Conservation (phyloP, 2,113 vertebrate genomes). For the Catharus fuscescens region DNA sequence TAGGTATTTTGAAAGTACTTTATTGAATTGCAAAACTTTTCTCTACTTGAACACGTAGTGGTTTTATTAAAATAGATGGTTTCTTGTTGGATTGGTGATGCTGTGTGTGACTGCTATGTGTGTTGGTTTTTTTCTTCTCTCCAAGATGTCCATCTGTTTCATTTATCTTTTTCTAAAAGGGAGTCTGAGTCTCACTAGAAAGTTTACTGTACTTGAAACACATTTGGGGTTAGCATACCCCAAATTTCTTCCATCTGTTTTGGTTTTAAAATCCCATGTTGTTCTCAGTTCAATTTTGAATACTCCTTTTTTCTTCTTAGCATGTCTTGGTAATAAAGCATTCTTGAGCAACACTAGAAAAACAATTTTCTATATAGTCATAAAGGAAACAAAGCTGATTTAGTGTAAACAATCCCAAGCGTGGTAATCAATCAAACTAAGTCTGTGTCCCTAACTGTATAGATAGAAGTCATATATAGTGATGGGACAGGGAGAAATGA, state of each 20-base stretch:
- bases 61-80: neutral
- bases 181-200: conserved; percentile 21
- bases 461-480: neutral
- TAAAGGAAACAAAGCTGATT: conserved; percentile 3
- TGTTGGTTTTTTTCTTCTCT: neutral
- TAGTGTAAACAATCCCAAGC: conserved; percentile 8
- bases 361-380: neutral
- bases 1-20: neutral
- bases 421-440: conserved; percentile 23
- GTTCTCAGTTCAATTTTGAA: conserved; percentile 28
- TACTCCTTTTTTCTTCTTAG: neutral
- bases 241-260: conserved; percentile 48
- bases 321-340: neutral
- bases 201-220: conserved; percentile 15
- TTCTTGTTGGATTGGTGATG: neutral
- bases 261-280: conserved; percentile 1
- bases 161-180: conserved; percentile 26
- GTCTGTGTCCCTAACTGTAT: neutral
- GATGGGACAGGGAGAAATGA: neutral
- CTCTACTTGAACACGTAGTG: neutral
- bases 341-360: conserved; percentile 11
- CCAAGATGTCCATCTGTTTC: conserved; percentile 39
- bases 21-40: neutral
- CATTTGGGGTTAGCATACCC: conserved; percentile 23
- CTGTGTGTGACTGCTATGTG: neutral